phyloP scores from a whole-genome alignment of 2,113 vertebrate genomes.

The Crotalus tigris region DNA sequence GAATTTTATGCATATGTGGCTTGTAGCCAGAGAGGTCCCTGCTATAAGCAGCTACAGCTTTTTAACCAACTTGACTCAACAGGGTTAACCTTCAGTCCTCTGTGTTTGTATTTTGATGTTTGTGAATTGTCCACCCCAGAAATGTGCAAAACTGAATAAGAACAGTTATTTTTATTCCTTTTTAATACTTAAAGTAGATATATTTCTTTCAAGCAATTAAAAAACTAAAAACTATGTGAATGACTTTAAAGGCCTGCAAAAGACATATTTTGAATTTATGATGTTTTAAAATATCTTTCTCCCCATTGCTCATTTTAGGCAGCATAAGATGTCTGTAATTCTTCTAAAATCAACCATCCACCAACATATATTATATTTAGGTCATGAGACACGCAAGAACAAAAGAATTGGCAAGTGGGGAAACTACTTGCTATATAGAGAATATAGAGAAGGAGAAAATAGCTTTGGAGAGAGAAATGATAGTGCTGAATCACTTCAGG shows the following conservation, averaged over 20 bases:
- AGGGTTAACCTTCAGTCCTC: neutral
- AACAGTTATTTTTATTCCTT: neutral
- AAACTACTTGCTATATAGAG: neutral
- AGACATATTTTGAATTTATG: too few species aligned
- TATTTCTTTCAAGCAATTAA: neutral
- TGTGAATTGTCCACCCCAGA: neutral
- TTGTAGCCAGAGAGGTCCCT: neutral
- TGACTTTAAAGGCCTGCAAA: neutral
- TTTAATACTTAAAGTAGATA: neutral
- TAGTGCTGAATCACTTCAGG: neutral
- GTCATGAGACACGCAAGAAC: neutral
- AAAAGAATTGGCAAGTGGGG: neutral
- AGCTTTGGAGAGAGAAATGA: neutral
- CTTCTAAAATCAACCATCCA: neutral
- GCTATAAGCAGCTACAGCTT: neutral
- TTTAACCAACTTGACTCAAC: neutral
- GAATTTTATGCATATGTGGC: neutral
- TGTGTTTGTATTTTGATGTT: neutral
- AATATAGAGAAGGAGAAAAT: neutral
- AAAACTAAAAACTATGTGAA: neutral
- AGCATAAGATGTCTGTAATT: neutral
- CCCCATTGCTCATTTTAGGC: neutral
- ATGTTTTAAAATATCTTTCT: neutral
- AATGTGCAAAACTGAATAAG: neutral
- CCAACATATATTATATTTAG: conserved; percentile 15